Conservation (phyloP, 1,140 invertebrate genomes). For the Zophobas atratus region DNA sequence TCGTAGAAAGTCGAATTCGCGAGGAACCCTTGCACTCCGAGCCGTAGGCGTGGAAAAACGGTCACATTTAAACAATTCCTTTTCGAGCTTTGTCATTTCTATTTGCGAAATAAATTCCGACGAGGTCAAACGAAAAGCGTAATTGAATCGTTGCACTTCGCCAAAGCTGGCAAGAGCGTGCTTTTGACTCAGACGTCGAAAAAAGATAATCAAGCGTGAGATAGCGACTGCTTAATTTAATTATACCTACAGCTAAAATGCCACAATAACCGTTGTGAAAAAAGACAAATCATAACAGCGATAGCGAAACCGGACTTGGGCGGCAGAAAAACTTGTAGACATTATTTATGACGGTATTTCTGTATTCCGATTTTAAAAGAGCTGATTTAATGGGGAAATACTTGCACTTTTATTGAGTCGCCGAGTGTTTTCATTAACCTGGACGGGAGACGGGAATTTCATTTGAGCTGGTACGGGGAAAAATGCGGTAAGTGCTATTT, state of each 20-base stretch:
- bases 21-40: too few relatives aligned
- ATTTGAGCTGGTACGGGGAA: too few relatives aligned
- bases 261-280: constrained; percentile 13
- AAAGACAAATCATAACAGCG: constrained; percentile 32
- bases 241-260: constrained; percentile 20
- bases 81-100: not conserved
- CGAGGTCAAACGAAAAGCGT: not conserved
- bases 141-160: not conserved
- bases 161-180: not conserved
- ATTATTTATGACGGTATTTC: constrained; percentile 20
- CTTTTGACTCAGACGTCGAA: constrained; percentile 4
- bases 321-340: constrained; percentile 18
- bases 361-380: constrained; percentile 1
- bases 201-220: constrained; percentile 36
- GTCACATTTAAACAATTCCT: not conserved
- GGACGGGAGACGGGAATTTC: too few relatives aligned
- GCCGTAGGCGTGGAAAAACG: too few relatives aligned
- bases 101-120: not conserved
- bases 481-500: too few relatives aligned
- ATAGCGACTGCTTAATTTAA: constrained; percentile 30
- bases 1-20: too few relatives aligned
- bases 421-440: too few relatives aligned
- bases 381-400: not conserved
- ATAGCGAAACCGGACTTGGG: constrained; percentile 27
- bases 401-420: not conserved